These are phyloP conservation scores for Trissoscelio sp. DNA, from an alignment of 2,888 invertebrate species.

Conservation along the genomic window DNA sequence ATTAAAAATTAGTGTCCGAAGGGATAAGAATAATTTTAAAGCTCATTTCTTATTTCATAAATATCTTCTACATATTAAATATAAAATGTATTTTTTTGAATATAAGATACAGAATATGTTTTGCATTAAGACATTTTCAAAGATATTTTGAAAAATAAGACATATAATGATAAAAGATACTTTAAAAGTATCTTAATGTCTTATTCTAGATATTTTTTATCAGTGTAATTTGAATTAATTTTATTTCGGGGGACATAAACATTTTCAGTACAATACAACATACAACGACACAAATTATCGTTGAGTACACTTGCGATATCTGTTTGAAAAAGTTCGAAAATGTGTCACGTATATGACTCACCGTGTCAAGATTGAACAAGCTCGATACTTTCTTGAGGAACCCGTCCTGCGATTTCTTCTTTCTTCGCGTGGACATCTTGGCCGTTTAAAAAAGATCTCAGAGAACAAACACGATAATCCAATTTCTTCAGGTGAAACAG, in stretches of 20 bases:
- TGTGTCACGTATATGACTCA: slow-evolving; percentile 74
- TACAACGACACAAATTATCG: not conserved
- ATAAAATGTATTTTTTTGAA: no score
- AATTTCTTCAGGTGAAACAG: slow-evolving; percentile 72
- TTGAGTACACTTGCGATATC: slow-evolving; percentile 1
- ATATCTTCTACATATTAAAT: no score
- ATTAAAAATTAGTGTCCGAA: no score
- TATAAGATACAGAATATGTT: no score
- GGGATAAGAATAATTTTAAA: no score
- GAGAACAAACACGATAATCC: slow-evolving; percentile 71
- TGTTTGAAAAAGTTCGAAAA: slow-evolving; percentile 33
- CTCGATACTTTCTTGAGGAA: slow-evolving; percentile 94
- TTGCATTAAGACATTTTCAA: no score
- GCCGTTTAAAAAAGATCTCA: slow-evolving; percentile 20
- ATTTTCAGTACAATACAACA: not conserved
- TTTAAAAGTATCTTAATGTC: no score
- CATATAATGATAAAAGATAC: no score
- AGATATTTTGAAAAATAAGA: no score
- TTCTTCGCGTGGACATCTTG: slow-evolving; percentile 87
- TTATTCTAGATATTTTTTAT: no score
- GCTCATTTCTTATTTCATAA: no score
- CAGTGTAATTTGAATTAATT: no score
- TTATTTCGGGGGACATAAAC: not conserved
- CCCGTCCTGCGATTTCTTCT: slow-evolving; percentile 87
- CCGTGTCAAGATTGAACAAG: slow-evolving; percentile 93